Base-by-base conservation (phyloP, 2,797 vertebrate genomes). In the Poeciliopsis presidionis region DNA sequence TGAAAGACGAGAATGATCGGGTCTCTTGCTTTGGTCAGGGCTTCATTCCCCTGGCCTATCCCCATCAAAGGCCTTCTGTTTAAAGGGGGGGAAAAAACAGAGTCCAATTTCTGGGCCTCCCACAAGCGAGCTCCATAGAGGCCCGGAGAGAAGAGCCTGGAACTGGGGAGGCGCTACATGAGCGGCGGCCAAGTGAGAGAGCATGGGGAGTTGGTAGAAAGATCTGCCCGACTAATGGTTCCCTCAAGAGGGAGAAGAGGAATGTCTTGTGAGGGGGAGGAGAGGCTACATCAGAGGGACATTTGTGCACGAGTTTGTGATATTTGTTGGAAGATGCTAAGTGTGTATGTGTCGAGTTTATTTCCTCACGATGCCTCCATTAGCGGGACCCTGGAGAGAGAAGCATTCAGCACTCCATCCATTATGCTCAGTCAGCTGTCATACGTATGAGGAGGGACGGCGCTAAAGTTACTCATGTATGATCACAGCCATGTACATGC, bases 31-130 rank as follows among this genome's bases (percentile, higher is more conserved):
- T 87, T 73, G 79, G 84, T 84, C 81, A 72, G 86, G 76, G 80
- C 84, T 88, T 89, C 80, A 76, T 75, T 90, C 84, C 89, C 83
- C 63, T 85, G 86, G 76, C 79, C 83, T 74, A 75, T 75, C 80
- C 84, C 93, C 84, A 93, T 95, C 92, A 93, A 94, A 94, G 87
- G 77, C 82, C 88, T 88, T 85, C 90, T 92, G 90, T 93, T 90
- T 88, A 67, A 9, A 22, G 75, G 90, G 87, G 81, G 81, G 67
- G 84, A 81, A 57, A 57, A 57, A 28, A 51, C 20, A 84, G 87
- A 88, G 63, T 90, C 84, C 49, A 75, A 85, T 93, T 93, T 91
- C 87, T 89, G 77, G 88, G 90, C 88, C 91, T 90, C 87, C 89
- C 81, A 82, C 86, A 87, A 83, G 74, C 85, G 59, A 81, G 70